Evolutionary conservation across 2,888 invertebrate species (phyloP).

Genomic region (Auanema freiburgensis): DNA sequence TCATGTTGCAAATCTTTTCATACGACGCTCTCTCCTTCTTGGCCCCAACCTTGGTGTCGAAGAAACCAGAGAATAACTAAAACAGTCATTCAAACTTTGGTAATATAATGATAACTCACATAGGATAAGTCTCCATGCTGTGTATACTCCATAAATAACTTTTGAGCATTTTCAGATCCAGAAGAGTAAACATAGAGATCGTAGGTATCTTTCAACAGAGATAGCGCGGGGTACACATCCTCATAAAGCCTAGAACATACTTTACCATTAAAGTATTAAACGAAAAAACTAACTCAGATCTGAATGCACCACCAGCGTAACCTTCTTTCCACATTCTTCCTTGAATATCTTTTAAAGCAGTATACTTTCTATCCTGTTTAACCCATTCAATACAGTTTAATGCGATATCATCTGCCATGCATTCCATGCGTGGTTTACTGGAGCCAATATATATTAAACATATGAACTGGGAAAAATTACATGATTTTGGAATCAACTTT

Average conservation of each 20-base stretch:
- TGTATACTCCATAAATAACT: conserved; percentile 80
- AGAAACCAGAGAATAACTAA: conserved; percentile 77
- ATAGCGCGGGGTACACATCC: conserved; percentile 79
- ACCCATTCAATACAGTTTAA: neutral
- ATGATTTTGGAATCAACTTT: conserved; percentile 19
- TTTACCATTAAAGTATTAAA: neutral
- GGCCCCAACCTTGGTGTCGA: conserved; percentile 82
- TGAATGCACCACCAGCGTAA: conserved; percentile 77
- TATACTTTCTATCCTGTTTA: conserved; percentile 30
- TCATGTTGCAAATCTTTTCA: conserved; percentile 72
- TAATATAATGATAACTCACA: conserved; percentile 63
- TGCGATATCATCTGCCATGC: neutral
- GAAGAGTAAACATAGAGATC: conserved; percentile 87
- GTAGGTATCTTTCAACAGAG: conserved; percentile 73
- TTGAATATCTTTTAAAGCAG: conserved; percentile 82
- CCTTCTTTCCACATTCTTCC: conserved; percentile 86
- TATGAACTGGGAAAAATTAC: too few relatives aligned
- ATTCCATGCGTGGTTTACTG: neutral
- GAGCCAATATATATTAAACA: too few relatives aligned
- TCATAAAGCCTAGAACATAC: conserved; percentile 74
- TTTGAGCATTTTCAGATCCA: conserved; percentile 86
- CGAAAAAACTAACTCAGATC: conserved; percentile 80
- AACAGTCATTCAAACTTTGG: conserved; percentile 26
- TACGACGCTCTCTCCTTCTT: conserved; percentile 82
- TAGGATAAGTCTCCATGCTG: conserved; percentile 77